Evolutionary conservation across 1,140 invertebrate genomes (phyloP).

Genomic region (Drosophila nigromelanica): DNA sequence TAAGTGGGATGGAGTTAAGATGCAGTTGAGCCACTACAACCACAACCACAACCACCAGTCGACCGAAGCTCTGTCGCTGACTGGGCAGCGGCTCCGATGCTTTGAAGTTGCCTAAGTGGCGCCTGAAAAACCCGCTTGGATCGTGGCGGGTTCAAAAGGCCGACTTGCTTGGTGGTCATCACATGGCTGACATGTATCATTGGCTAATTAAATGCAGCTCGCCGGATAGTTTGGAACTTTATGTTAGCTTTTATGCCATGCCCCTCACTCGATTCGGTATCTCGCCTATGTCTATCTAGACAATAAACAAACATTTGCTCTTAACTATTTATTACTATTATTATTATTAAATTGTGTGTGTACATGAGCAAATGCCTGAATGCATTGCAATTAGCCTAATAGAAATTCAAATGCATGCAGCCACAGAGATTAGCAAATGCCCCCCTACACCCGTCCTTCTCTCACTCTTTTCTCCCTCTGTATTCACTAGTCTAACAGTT

Average conservation of each 20-base stretch:
- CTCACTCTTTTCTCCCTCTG: background rate
- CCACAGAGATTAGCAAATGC: conserved; percentile 56
- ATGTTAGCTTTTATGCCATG: conserved; percentile 71
- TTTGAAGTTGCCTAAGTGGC: conserved; percentile 79
- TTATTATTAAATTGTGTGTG: conserved; percentile 42
- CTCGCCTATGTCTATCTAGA: conserved; percentile 58
- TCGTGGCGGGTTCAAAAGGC: conserved; percentile 70
- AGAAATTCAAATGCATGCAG: conserved; percentile 74
- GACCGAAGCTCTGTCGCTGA: conserved; percentile 9
- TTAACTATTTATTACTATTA: conserved; percentile 51
- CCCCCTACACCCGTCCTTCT: background rate
- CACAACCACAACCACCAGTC: conserved; percentile 23
- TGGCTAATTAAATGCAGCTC: conserved; percentile 72
- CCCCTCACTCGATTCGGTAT: background rate
- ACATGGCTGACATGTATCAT: conserved; percentile 33
- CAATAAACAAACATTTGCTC: conserved; percentile 59
- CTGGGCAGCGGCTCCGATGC: conserved; percentile 44
- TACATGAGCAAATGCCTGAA: conserved; percentile 52
- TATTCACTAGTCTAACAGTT: conserved; percentile 38
- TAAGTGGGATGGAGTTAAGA: conserved; percentile 35
- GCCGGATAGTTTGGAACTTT: conserved; percentile 47
- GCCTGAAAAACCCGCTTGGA: conserved; percentile 47
- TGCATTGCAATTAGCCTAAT: conserved; percentile 73
- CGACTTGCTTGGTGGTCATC: conserved; percentile 66
- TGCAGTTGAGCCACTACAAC: conserved; percentile 17